phyloP scores from a whole-genome alignment of 2,888 invertebrate genomes.

The Nomada flava region DNA sequence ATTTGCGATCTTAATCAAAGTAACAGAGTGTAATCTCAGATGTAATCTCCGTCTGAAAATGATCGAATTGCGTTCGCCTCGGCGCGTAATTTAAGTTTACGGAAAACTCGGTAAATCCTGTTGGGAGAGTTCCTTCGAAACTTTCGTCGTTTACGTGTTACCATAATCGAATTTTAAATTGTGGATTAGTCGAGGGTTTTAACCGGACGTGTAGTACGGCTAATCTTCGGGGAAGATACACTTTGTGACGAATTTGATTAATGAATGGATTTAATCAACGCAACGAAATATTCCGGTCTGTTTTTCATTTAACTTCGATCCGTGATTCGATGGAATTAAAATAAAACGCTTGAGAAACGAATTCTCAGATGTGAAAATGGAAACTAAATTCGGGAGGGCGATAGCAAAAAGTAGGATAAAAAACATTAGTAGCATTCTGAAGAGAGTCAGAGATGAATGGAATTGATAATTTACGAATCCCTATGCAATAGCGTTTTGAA shows the following conservation, averaged over 20 bases:
- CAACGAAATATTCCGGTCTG: background rate
- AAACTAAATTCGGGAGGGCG: too few relatives aligned
- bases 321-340: too few relatives aligned
- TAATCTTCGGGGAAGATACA: too few relatives aligned
- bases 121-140: background rate
- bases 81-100: conserved; percentile 24
- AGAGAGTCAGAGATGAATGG: background rate
- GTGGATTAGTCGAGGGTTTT: background rate
- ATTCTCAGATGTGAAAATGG: too few relatives aligned
- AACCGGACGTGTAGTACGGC: background rate
- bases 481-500: too few relatives aligned
- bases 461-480: background rate
- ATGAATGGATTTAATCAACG: too few relatives aligned
- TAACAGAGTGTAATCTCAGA: too few relatives aligned
- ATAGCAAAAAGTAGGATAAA: too few relatives aligned
- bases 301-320: too few relatives aligned
- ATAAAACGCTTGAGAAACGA: too few relatives aligned
- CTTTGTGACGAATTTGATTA: background rate
- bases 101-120: conserved; percentile 2
- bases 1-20: too few relatives aligned
- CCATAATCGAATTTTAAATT: conserved; percentile 28
- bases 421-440: too few relatives aligned
- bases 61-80: conserved; percentile 11
- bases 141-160: conserved; percentile 5
- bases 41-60: background rate